Base-by-base conservation (phyloP, 1,140 invertebrate genomes). In the Capitella teleta region DNA sequence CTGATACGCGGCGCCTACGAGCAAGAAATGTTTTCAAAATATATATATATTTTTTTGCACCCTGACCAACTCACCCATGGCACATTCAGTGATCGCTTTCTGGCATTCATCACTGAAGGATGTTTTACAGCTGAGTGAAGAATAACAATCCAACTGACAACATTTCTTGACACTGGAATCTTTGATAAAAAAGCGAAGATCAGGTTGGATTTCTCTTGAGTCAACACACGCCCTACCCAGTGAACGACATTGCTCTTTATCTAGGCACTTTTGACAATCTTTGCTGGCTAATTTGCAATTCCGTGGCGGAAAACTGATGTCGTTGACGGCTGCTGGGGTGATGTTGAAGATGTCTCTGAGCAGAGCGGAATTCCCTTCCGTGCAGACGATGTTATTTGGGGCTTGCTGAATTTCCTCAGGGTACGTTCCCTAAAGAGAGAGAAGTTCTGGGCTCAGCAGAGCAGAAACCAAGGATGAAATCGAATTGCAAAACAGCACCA, bases 1-100 rank as follows among this genome's bases (percentile, higher is more conserved):
- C n/a, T 57, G 47, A 26, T 64, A 59, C 3, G 61, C 54, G 41
- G 63, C 60, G 28, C 62, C 64, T 67, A 53, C 0, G 49, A 57
- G 12, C 8, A 38, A 4, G 21, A n/a, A n/a, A n/a, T n/a, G n/a
- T n/a, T n/a, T 34, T 34, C 16, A 34, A 34, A 34, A 34, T 34
- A 12, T 16, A 34, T 34, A 34, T 34, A 34, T 34, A 12, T 34
- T 34, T 34, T 16, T 12, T 34, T 12, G n/a, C 18, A 8, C 28
- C 23, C 10, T 49, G 25, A 19, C 12, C 10, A 24, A 37, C 45
- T 26, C 32, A 52, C 51, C 51, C 45, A 48, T 47, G 1, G 51
- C 51, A 21, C 51, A 52, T 30, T 52, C 51, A n/a, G 47, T 28
- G 2, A 36, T 34, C 18, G 37, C 26, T 12, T 32, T 12, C 14